A percentile compares a stretch with the other conserved stretches of the same genome.
These are phyloP conservation scores for Lochmaea crataegi DNA, from an alignment of 2,888 invertebrate species.

Conservation along the genomic window DNA sequence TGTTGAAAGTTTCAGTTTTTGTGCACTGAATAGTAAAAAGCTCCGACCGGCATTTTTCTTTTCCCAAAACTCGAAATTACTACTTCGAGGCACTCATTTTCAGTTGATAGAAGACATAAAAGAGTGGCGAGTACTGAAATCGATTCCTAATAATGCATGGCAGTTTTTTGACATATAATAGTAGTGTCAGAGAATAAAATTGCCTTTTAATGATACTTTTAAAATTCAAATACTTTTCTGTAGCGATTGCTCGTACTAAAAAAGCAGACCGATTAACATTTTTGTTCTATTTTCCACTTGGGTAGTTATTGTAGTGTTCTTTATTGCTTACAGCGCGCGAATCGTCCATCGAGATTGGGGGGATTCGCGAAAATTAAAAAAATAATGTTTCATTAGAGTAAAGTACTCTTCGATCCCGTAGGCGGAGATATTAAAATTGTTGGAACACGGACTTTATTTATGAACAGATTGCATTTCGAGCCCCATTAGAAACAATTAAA, in stretches of 20 bases:
- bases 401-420: conserved; percentile 49
- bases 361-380: conserved; percentile 53
- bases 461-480: conserved; percentile 7
- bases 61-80: too few relatives aligned
- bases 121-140: too few relatives aligned
- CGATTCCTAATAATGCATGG: too few relatives aligned
- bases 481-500: conserved; percentile 33
- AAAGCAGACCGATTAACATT: conserved; percentile 46
- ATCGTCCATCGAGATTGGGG: conserved; percentile 44
- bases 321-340: conserved; percentile 47
- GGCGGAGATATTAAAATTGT: conserved; percentile 46
- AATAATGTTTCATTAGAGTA: conserved; percentile 52
- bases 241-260: conserved; percentile 15
- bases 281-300: conserved; percentile 58
- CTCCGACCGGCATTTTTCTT: too few relatives aligned
- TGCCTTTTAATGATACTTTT: too few relatives aligned
- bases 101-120: too few relatives aligned
- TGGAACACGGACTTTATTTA: conserved; percentile 7
- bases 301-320: conserved; percentile 50
- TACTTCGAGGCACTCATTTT: too few relatives aligned
- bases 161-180: too few relatives aligned
- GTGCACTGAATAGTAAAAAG: too few relatives aligned
- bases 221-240: too few relatives aligned
- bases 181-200: too few relatives aligned
- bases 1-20: too few relatives aligned